phyloP scores from a whole-genome alignment of 2,113 vertebrate species.

The Euleptes europaea region DNA sequence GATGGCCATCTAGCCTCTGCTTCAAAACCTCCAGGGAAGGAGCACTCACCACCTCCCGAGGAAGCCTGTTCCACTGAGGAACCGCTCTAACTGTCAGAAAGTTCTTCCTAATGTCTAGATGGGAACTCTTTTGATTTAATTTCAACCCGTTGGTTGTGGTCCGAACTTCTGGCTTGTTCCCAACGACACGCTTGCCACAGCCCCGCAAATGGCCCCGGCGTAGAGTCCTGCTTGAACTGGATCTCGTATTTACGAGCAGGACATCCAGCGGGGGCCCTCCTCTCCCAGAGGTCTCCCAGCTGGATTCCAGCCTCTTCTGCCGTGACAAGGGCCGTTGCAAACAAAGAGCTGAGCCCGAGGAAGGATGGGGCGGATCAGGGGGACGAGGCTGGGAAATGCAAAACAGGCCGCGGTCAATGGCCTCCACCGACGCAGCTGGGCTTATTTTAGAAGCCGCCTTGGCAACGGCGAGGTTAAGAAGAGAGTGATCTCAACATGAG shows the following conservation, averaged over 20 bases:
- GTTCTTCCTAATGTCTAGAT: too few relatives aligned
- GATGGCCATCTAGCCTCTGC: too few relatives aligned
- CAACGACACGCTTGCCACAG: constrained; percentile 71
- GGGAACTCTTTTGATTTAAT: too few relatives aligned
- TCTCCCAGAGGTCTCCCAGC: constrained; percentile 79
- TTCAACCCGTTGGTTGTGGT: too few relatives aligned
- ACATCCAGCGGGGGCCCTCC: constrained; percentile 73
- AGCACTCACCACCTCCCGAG: too few relatives aligned
- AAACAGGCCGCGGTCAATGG: constrained; percentile 61
- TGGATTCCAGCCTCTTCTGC: constrained; percentile 78
- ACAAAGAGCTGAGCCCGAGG: constrained; percentile 61
- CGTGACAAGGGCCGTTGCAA: constrained; percentile 79
- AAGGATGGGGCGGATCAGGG: accelerated
- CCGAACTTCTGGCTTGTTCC: too few relatives aligned
- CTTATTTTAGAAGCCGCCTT: constrained; percentile 72
- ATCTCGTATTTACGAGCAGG: constrained; percentile 79
- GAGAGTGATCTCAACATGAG: constrained; percentile 5
- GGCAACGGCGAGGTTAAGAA: constrained; percentile 68
- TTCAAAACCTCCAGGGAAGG: too few relatives aligned
- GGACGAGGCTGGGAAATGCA: constrained; percentile 50
- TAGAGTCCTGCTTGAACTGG: constrained; percentile 78
- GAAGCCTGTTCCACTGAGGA: too few relatives aligned
- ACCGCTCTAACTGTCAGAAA: too few relatives aligned
- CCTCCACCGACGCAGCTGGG: constrained; percentile 45
- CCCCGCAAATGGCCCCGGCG: constrained; percentile 70